A percentile compares a stretch with the other conserved stretches of the same genome.
Conservation (phyloP, 2,113 vertebrate genomes). For the Rhagologus leucostigma region DNA sequence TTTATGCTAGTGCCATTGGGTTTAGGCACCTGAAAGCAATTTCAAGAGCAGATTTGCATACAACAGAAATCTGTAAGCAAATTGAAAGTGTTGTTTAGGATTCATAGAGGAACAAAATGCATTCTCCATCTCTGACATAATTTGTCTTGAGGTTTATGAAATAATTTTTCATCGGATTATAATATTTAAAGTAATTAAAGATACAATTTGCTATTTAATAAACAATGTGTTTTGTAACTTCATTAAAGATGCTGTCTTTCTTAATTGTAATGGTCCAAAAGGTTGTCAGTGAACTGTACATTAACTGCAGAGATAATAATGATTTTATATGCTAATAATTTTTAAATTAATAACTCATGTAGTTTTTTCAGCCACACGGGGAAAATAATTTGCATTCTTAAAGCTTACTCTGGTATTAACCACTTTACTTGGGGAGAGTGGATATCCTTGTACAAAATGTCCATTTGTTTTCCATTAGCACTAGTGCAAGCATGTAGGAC, state of each 20-base stretch:
- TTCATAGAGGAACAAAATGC: neutral
- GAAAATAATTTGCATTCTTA: constrained; percentile 67
- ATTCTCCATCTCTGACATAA: constrained; percentile 8
- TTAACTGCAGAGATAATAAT: constrained; percentile 75
- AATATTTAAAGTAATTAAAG: constrained; percentile 70
- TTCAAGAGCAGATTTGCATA: neutral
- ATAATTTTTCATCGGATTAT: constrained; percentile 54
- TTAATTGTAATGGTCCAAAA: constrained; percentile 69
- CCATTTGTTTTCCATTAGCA: constrained; percentile 63
- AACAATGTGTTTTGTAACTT: constrained; percentile 68
- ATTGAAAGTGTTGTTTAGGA: neutral
- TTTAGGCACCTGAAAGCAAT: constrained; percentile 26
- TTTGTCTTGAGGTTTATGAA: constrained; percentile 50
- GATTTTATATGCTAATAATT: constrained; percentile 78
- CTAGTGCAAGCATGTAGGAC: constrained; percentile 57
- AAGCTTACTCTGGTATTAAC: constrained; percentile 68
- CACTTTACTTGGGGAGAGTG: constrained; percentile 60
- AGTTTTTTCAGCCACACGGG: constrained; percentile 59
- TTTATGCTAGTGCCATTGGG: neutral
- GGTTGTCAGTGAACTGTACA: constrained; percentile 68
- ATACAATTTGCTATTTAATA: constrained; percentile 69
- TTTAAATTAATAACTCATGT: constrained; percentile 72
- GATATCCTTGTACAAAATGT: constrained; percentile 40
- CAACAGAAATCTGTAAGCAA: constrained; percentile 3
- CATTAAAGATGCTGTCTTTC: constrained; percentile 61